Base-by-base conservation (phyloP, 2,888 invertebrate genomes). In the Parelbella ahira region DNA sequence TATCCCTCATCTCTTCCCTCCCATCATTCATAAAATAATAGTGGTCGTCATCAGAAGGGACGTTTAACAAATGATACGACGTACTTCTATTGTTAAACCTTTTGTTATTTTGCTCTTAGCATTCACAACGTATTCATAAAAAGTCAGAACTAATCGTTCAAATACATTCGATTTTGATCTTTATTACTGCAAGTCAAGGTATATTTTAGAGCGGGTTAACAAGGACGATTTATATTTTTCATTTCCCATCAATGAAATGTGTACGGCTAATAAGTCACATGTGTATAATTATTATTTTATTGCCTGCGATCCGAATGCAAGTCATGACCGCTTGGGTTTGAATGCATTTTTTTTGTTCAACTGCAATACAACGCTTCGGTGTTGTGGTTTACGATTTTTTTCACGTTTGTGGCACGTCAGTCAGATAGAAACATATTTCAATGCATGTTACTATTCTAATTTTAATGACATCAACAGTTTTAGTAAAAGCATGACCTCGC, bases 271-370 rank as follows among this genome's bases (percentile, higher is more conserved):
- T 84, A 84, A 80, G 80, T 84, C 81, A 79, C 79, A 81, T 78
- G 82, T 77, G 81, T 83, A 81, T 82, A 84, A 86, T 86, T 83
- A 84, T 84, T 82, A 82, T 83, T 83, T 84, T 83, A 83, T 82
- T 80, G 81, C 69, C 56, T 59, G 66, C 70, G 58, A 70, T 76
- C 61, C 70, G 78, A 76, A 78, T 73, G 77, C 81, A 69, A 79
- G 75, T 77, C 77, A 80, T 75, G 75, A 64, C 56, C 70, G 67
- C 54, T 59, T 62, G 57, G 73, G 71, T 74, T 75, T 74, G 68
- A 75, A 66, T 74, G 66, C 65, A 59, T 53, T 28, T 24, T 32
- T 12, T 42, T 45, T 44, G 30, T 46, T 62, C 57, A 15, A 19
- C 18, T 30, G 66, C 61, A 64, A 59, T 48, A 44, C 50, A 18